Evolutionary conservation across 53 echinoderm and acorn worm genomes (phyloP), one percentile per base, ranked within the genome.

Genomic region (Patiria pectinifera): DNA sequence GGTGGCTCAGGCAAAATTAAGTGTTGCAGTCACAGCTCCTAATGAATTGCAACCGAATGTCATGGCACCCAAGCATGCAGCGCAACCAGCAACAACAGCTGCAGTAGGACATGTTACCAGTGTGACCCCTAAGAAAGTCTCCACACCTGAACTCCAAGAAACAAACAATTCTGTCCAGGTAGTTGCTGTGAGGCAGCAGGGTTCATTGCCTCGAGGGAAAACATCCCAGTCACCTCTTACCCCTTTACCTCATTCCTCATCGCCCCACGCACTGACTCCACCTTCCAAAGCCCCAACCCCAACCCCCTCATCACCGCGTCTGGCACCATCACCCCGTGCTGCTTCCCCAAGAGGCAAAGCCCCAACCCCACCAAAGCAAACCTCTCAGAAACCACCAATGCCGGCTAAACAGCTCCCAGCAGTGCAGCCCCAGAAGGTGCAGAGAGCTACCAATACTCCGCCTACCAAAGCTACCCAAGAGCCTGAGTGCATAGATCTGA

Each of bases 401-500:
- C 60, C n/a, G 11, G 46, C 69, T 19, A 85, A 85, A 69, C 66
- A 45, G 85, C 69, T 19, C 13, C 25, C 43, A 5, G 21, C 69
- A 85, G 46, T 71, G 48, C 71, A 71, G 2, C 62, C 23, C 11
- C 13, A 11, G 53, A 13, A 15, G 45, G 58, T 26, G 45, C 48
- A 48, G 72, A 48, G 24, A 74, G 58, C 22, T 19, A 13, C 72
- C 12, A 48, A 45, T 22, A 2, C 71, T 48, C 22, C n/a, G 2
- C 72, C 19, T 53, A 46, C 23, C 47, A 86, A 85, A 48, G n/a
- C 69, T 43, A 21, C 72, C 49, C 48, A 21, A 4, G 74, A 86
- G 71, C 72, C 19, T 13, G 86, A 74, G 62, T 71, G 62, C 48
- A 86, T 86, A 59, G 86, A 86, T 74, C 74, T 86, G 48, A 86